phyloP scores from a whole-genome alignment of 92 coral and sea anemone species.

The Palythoa heliodiscus region DNA sequence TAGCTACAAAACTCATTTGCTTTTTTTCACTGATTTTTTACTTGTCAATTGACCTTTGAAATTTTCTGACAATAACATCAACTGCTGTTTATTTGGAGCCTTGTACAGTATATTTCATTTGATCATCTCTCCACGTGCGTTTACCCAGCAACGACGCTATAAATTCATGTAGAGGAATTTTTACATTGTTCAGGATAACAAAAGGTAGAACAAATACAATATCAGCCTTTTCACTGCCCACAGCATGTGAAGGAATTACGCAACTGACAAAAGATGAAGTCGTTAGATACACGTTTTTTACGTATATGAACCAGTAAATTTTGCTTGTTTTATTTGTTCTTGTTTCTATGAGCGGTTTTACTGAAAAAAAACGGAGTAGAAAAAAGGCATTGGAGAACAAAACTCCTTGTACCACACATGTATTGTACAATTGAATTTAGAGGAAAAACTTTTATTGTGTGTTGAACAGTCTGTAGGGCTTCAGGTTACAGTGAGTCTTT shows the following conservation, averaged over 20 bases:
- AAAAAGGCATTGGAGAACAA: too few species aligned
- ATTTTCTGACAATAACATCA: neutral
- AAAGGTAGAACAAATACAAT: neutral
- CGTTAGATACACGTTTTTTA: neutral
- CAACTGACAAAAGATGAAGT: neutral
- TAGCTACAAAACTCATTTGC: too few species aligned
- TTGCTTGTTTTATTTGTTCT: too few species aligned
- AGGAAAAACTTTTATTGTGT: neutral
- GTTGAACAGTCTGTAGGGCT: neutral
- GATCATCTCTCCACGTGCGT: neutral
- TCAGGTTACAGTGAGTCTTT: too few species aligned
- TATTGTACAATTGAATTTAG: neutral
- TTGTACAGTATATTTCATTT: neutral
- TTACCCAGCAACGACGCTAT: constrained; percentile 32
- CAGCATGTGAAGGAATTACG: constrained; percentile 2
- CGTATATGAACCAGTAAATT: too few species aligned
- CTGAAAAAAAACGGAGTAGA: too few species aligned
- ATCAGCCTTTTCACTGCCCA: neutral
- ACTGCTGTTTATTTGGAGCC: neutral
- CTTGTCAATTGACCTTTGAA: neutral
- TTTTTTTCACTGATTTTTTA: too few species aligned
- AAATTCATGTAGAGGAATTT: constrained; percentile 17
- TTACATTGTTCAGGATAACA: constrained; percentile 11
- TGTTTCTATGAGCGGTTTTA: too few species aligned
- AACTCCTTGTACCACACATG: neutral